Evolutionary conservation across 2,113 vertebrate genomes (phyloP).

Genomic region (Gymnarchus niloticus): DNA sequence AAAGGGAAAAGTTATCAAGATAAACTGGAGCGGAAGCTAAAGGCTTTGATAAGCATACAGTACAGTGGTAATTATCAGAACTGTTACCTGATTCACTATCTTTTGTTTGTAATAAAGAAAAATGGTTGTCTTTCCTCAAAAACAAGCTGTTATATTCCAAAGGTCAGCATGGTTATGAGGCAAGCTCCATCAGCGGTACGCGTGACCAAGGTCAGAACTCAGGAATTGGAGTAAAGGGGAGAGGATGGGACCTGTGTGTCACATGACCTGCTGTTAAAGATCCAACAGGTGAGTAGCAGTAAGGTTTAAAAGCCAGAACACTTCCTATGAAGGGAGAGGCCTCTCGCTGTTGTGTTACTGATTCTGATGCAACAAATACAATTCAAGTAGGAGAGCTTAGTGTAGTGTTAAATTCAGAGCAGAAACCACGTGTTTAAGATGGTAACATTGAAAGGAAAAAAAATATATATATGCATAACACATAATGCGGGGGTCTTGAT

Average conservation of each 20-base stretch:
- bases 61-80: too few species aligned
- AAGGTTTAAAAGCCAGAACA: background rate
- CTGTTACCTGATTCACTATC: too few species aligned
- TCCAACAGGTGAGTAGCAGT: too few species aligned
- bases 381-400: background rate
- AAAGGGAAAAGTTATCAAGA: background rate
- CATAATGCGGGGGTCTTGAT: too few species aligned
- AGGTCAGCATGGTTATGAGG: background rate
- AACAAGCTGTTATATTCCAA: background rate
- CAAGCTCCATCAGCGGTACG: background rate
- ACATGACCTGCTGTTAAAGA: background rate
- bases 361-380: background rate
- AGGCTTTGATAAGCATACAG: background rate
- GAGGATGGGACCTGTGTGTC: background rate
- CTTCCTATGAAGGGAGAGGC: background rate
- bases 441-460: background rate
- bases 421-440: background rate
- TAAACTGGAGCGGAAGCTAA: background rate
- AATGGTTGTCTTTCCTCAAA: background rate
- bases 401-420: background rate
- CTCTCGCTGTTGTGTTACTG: background rate
- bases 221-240: background rate
- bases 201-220: background rate
- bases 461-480: too few species aligned
- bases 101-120: background rate